Base-by-base conservation (phyloP, 2,113 vertebrate genomes). In the Saguinus imperator region DNA sequence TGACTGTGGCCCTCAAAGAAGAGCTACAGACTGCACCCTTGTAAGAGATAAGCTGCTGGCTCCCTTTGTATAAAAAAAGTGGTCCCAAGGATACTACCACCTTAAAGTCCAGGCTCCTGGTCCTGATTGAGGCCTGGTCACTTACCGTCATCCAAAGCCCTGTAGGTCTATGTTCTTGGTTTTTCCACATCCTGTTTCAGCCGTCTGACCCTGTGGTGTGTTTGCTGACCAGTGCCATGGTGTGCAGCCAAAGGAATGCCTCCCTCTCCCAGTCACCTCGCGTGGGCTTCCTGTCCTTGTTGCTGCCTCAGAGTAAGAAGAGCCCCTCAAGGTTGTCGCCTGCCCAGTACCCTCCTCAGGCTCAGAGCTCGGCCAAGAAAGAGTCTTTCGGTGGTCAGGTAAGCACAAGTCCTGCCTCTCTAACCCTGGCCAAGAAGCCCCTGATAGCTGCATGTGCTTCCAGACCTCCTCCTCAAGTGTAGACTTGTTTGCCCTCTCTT, bases 291-390 rank as follows among this genome's bases (percentile, higher is more conserved):
- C 97, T 99, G 98, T 99, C 99, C 16, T 99, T 99, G 13, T 98
- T 99, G 96, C 99, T 99, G 83, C 99, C 99, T 0, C 99, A 99
- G 90, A 98, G 98, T 82, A 99, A 99, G 98, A 99, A 99, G 72
- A 98, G 98, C 32, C 98, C 99, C 12, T 98, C 98, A 6, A 99
- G 98, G 95, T 82, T 97, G 18, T 83, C 88, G 0, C 99, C 98
- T 57, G 89, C 98, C 23, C 96, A 81, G 87, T 98, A 98, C 8
- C 98, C 99, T 6, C 99, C 99, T 12, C 99, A 99, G 35, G 98
- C 97, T 8, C 99, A 99, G 98, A 97, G 97, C 48, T 68, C 84
- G 0, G 98, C 98, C 80, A 99, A 99, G 97, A 99, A 99, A 90
- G 99, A 99, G 17, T 8, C 97, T 6, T 18, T 96, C 5, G 98